Conservation (phyloP, 2,888 invertebrate genomes). For the Drosophila kambysellisi region DNA sequence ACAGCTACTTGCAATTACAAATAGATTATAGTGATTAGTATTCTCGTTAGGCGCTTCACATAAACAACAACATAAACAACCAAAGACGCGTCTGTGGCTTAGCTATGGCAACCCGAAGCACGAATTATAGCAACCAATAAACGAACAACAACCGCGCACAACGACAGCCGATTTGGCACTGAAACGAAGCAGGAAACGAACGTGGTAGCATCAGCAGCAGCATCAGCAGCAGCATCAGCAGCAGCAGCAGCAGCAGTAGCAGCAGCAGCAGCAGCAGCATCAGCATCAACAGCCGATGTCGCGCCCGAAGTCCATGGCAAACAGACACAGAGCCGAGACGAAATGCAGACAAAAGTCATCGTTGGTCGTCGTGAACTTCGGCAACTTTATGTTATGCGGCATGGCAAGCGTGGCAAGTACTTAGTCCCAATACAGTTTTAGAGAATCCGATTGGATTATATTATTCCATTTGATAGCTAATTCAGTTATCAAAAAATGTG, state of each 20-base stretch:
- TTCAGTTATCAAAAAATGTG: slow-evolving; percentile 32
- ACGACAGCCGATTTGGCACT: slow-evolving; percentile 71
- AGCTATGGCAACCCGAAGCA: slow-evolving; percentile 10
- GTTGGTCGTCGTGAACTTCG: slow-evolving; percentile 28
- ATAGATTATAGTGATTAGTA: slow-evolving; percentile 61
- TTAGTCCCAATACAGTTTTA: slow-evolving; percentile 52
- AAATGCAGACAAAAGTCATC: slow-evolving; percentile 49
- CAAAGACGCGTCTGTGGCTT: slow-evolving; percentile 27
- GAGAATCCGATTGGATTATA: slow-evolving; percentile 52
- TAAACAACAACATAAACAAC: slow-evolving; percentile 47
- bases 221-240: slow-evolving; percentile 14
- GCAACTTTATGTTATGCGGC: slow-evolving; percentile 15
- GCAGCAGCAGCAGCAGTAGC: background rate
- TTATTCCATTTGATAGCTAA: slow-evolving; percentile 52
- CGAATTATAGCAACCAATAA: slow-evolving; percentile 8
- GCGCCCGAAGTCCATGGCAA: slow-evolving; percentile 6
- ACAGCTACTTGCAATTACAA: slow-evolving; percentile 33
- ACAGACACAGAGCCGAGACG: slow-evolving; percentile 30
- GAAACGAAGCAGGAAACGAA: slow-evolving; percentile 47
- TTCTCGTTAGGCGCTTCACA: slow-evolving; percentile 26
- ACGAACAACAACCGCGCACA: slow-evolving; percentile 47
- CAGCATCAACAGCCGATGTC: slow-evolving; percentile 12
- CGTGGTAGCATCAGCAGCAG: slow-evolving; percentile 32
- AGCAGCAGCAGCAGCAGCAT: slow-evolving; percentile 8
- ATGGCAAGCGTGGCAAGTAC: slow-evolving; percentile 15